Evolutionary conservation across 2,888 invertebrate genomes (phyloP).

Genomic region (Ornithoptera priamus): DNA sequence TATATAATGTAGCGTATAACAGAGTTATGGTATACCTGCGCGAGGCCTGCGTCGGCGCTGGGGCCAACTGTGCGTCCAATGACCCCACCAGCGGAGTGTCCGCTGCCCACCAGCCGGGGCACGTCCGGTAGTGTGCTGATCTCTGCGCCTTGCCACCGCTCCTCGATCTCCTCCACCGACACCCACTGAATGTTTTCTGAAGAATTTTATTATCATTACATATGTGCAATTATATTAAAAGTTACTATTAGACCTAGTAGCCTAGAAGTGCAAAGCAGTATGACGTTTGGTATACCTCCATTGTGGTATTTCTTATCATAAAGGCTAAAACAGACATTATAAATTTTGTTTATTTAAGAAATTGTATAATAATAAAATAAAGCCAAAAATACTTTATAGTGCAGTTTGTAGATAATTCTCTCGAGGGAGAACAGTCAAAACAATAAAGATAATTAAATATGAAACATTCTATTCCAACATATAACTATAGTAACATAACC

Average conservation of each 20-base stretch:
- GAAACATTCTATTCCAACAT: no score
- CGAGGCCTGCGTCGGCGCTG: constrained; percentile 71
- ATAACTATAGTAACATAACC: constrained; percentile 20
- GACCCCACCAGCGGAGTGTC: constrained; percentile 98
- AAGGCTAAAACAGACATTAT: no score
- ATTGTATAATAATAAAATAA: no score
- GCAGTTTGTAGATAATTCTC: no score
- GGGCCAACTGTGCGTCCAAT: constrained; percentile 95
- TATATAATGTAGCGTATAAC: not conserved
- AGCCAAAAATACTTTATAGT: no score
- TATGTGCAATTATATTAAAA: not conserved
- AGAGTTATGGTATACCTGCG: constrained; percentile 54
- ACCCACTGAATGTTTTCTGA: constrained; percentile 97
- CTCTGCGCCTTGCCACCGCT: constrained; percentile 84
- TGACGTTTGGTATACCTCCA: no score
- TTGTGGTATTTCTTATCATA: no score
- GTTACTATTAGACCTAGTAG: no score
- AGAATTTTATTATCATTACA: not conserved
- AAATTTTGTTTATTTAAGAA: no score
- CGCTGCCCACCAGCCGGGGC: constrained; percentile 94
- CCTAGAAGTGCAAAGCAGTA: no score
- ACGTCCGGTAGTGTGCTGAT: constrained; percentile 91
- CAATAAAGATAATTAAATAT: no score
- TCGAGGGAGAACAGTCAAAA: no score
- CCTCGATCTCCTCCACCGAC: constrained; percentile 95